Evolutionary conservation across 2,113 vertebrate species (phyloP).

Genomic region (Saimiri boliviensis): DNA sequence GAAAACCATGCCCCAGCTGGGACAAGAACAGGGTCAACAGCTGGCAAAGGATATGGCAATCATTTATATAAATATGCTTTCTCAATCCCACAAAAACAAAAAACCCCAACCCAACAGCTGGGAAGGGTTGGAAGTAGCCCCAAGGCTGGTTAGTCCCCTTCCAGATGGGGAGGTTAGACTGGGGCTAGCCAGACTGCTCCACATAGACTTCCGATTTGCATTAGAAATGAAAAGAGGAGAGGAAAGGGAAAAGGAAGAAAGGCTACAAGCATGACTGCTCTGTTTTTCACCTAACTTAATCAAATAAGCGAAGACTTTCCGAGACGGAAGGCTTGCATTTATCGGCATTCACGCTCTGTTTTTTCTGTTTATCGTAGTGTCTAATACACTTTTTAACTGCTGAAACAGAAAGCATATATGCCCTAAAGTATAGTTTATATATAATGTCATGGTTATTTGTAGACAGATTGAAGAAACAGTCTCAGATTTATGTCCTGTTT

Average conservation of each 20-base stretch:
- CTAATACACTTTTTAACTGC: constrained; percentile 82
- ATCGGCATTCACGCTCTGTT: constrained; percentile 91
- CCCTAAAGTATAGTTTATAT: constrained; percentile 77
- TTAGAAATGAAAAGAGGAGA: constrained; percentile 95
- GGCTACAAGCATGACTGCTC: constrained; percentile 98
- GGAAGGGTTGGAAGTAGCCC: constrained; percentile 99
- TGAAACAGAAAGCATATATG: constrained; percentile 79
- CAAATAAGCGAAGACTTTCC: constrained; percentile 98
- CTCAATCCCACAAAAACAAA: constrained; percentile 97
- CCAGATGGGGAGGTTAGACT: constrained; percentile 99
- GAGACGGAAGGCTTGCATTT: constrained; percentile 97
- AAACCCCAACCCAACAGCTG: constrained; percentile 98
- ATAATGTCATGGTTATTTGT: constrained; percentile 87
- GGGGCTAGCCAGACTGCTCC: constrained; percentile 96
- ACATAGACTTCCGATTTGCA: constrained; percentile 98
- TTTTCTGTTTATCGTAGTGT: constrained; percentile 84
- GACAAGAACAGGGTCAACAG: constrained; percentile 98
- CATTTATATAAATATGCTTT: constrained; percentile 99
- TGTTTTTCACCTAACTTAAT: constrained; percentile 97
- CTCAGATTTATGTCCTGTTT: constrained; percentile 81
- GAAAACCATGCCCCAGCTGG: constrained; percentile 94
- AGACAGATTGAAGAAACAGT: constrained; percentile 85
- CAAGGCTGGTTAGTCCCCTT: constrained; percentile 98
- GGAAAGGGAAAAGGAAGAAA: constrained; percentile 96
- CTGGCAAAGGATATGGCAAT: constrained; percentile 99